Percentiles rank a stretch among this genome's conserved stretches.
Evolutionary conservation across 2,797 vertebrate genomes (phyloP).

Genomic region (Masticophis lateralis): DNA sequence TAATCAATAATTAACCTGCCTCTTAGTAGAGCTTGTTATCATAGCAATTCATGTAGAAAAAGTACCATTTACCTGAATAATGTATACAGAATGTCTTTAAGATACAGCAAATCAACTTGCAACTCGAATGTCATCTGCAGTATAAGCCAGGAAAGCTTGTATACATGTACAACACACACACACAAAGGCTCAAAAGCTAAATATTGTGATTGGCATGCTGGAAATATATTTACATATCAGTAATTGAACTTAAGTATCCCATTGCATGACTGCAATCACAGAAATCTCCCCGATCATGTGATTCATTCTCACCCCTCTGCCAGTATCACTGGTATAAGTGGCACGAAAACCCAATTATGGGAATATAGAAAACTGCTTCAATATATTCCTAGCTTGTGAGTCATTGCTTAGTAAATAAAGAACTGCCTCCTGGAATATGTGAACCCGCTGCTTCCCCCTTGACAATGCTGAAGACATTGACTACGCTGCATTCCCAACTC

Average conservation of each 20-base stretch:
- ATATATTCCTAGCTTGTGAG: neutral
- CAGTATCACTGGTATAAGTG: neutral
- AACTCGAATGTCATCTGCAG: neutral
- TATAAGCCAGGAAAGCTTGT: neutral
- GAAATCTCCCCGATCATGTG: neutral
- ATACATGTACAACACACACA: neutral
- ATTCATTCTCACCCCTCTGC: neutral
- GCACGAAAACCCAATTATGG: neutral
- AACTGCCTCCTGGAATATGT: neutral
- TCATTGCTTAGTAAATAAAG: neutral
- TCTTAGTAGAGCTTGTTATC: slow-evolving; percentile 63
- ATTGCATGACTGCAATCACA: neutral
- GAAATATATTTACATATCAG: neutral
- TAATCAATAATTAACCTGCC: slow-evolving; percentile 69
- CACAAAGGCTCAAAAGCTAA: neutral
- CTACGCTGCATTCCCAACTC: neutral
- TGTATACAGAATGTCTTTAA: slow-evolving; percentile 58
- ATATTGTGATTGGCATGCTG: neutral
- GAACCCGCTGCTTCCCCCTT: neutral
- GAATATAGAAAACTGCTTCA: neutral
- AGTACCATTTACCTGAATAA: slow-evolving; percentile 62
- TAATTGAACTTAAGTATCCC: neutral
- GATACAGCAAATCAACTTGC: slow-evolving; percentile 38
- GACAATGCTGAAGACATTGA: neutral
- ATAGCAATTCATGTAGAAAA: slow-evolving; percentile 68